Percentiles rank a stretch among this genome's conserved stretches.
Evolutionary conservation across 2,888 invertebrate species (phyloP).

Genomic region (Eurytoma adleriae): DNA sequence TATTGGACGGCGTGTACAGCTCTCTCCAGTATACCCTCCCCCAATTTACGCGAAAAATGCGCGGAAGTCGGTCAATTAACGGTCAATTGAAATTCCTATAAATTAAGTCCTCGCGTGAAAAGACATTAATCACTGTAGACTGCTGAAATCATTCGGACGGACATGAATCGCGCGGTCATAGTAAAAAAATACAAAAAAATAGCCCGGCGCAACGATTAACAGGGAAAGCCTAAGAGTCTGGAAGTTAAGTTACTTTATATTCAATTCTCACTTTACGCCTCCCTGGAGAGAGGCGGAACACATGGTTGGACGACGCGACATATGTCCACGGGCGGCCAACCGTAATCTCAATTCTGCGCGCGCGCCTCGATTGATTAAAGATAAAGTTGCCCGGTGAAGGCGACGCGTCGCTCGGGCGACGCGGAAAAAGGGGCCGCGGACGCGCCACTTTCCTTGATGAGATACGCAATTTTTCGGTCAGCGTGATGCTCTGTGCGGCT

Average conservation of each 20-base stretch:
- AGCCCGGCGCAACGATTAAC: background rate
- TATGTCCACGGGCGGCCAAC: conserved; percentile 5
- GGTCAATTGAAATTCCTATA: no score
- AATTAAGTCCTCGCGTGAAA: background rate
- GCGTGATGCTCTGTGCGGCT: no score
- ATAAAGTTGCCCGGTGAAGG: background rate
- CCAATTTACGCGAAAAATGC: no score
- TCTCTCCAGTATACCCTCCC: background rate
- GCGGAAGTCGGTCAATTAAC: no score
- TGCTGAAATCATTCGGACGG: background rate
- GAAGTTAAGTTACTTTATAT: conserved; percentile 27
- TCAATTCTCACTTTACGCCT: conserved; percentile 23
- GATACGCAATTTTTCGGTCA: no score
- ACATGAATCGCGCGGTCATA: background rate
- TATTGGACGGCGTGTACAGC: conserved; percentile 3
- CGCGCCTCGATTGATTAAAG: conserved; percentile 14
- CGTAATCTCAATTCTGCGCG: conserved; percentile 11
- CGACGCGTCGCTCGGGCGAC: background rate
- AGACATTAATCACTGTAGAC: background rate
- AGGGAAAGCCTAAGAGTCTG: background rate
- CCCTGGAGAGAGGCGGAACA: conserved; percentile 7
- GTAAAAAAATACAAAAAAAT: background rate
- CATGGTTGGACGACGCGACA: conserved; percentile 14
- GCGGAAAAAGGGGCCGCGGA: background rate
- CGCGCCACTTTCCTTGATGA: no score